Base-by-base conservation (phyloP, 2,113 vertebrate genomes). In the Psettodes erumei region DNA sequence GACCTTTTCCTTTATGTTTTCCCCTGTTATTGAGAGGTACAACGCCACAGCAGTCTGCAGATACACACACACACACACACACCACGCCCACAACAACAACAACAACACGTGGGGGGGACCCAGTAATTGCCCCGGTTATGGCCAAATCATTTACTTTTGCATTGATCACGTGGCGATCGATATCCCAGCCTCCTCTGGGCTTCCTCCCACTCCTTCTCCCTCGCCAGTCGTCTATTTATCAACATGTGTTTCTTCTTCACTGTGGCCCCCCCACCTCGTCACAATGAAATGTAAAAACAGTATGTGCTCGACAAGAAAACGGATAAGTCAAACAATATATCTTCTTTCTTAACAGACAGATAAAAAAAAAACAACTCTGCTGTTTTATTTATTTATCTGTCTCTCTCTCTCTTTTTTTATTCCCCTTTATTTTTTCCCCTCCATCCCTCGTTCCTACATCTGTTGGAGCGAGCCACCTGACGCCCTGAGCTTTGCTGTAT, bases 91-190 rank as follows among this genome's bases (percentile, higher is more conserved):
- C 54, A 42, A 1, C 5, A 4, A 42, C 40, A 11, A 42, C 33
- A 53, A 15, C 30, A 38, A 54, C 51, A 61, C 48, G 32, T 61
- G 53, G 8, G 2, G 7, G 63, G 69, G 75, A 81, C 66, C 33
- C 68, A 70, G 67, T 83, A 83, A 76, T 83, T 79, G 61, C 55
- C 64, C 70, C 68, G 75, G 54, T 84, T 77, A 79, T 61, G 47
- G 28, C 32, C 6, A 43, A 68, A 77, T 80, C 56, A 28, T 64
- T 84, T 64, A 70, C 71, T 63, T 35, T 18, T 64, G 38, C 78
- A 89, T 87, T 77, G 82, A 87, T 88, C 54, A 43, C 37, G 23
- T 18, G 15, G 51, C 5, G 8, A 75, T 87, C 72, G 3, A 88
- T 88, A 70, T 40, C 25, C 28, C 74, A 71, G 70, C 45, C 45